Evolutionary conservation across 30 jellyfish, hydroid and myxozoan genomes (phyloP), one percentile per base, ranked within the genome.

Genomic region (Catostylus mosaicus): DNA sequence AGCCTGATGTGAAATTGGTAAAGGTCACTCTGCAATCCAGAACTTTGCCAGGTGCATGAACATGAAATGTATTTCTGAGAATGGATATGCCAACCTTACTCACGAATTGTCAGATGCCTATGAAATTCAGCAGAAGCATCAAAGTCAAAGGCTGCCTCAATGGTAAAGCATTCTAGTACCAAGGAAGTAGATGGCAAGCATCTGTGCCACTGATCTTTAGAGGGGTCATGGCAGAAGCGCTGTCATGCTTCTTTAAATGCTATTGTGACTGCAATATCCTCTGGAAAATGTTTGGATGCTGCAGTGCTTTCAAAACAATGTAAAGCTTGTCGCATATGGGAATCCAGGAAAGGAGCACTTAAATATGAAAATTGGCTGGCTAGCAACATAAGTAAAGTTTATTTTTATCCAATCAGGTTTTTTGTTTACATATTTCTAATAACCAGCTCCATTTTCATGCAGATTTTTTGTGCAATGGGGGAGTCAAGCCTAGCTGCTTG

Each of bases 211-310:
- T 67, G 79, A 57, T 70, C 86, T 8, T 35, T 50, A 30, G 88
- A 45, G 0, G 92, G 92, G 31, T 32, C 88, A 8, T 82, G 92
- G 88, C 92, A 82, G 62, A 82, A 80, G 68, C 47, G 80, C 24
- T 90, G 84, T 3, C 75, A 67, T 75, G 18, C 84, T 30, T 85
- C 95, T 19, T 45, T 85, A 63, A 74, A 74, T 65, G 95, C 85
- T 2, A 30, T 71, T 7, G 90, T 84, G 23, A 50, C 88, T 24
- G 89, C 90, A 30, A 47, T 62, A n/a, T 57, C 83, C 24, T 38
- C 57, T 45, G 95, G 95, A 31, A 85, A 85, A 59, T 62, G 73
- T 40, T 31, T 85, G 48, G 95, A 73, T 57, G 19, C 40, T 16
- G 60, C 43, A 24, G 71, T 76, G 6, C 34, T 74, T 32, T 23